phyloP scores from a whole-genome alignment of 1,140 invertebrate genomes.

The Drosophila mojavensis region DNA sequence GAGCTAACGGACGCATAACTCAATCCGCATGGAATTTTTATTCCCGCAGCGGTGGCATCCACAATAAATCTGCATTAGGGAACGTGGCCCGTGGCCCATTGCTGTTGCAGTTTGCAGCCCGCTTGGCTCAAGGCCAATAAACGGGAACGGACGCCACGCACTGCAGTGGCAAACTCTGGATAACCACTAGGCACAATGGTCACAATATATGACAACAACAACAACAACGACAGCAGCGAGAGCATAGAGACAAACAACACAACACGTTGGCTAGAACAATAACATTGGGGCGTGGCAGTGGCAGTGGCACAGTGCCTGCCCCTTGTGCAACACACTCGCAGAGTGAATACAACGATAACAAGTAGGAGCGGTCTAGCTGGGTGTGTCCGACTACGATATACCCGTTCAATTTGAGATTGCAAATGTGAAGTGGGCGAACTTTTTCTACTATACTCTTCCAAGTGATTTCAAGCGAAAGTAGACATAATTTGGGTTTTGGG shows the following conservation, averaged over 20 bases:
- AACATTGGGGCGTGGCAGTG: slow-evolving; percentile 37
- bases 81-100: slow-evolving; percentile 2
- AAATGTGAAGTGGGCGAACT: no score
- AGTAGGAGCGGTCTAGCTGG: not conserved
- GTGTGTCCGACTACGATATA: no score
- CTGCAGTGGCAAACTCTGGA: slow-evolving; percentile 37
- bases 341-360: no score
- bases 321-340: not conserved
- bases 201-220: slow-evolving; percentile 36
- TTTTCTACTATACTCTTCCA: no score
- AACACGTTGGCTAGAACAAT: slow-evolving; percentile 38
- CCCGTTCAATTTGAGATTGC: no score
- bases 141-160: slow-evolving; percentile 9
- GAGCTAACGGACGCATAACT: slow-evolving; percentile 81
- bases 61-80: slow-evolving; percentile 82
- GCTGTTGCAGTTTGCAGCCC: slow-evolving; percentile 20
- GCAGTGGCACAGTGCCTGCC: slow-evolving; percentile 2
- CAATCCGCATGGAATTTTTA: slow-evolving; percentile 82
- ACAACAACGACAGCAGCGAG: not conserved
- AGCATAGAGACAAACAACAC: slow-evolving; percentile 1
- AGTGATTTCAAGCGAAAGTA: no score
- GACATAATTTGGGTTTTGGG: no score
- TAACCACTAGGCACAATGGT: slow-evolving; percentile 24
- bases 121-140: slow-evolving; percentile 58
- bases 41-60: slow-evolving; percentile 79